phyloP scores from a whole-genome alignment of 2,113 vertebrate species.

The Myotis davidii region DNA sequence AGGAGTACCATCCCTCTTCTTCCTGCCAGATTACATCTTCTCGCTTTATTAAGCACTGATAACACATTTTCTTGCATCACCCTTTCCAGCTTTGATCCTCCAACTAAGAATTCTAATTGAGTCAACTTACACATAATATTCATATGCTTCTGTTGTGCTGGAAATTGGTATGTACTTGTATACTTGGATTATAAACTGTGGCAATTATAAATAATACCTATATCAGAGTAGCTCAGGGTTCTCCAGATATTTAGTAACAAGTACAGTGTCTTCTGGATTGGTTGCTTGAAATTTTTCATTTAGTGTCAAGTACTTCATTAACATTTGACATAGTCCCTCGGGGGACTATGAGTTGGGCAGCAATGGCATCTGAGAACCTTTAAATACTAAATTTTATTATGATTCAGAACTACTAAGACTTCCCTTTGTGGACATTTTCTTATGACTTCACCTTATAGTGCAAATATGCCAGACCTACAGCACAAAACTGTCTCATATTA shows the following conservation, averaged over 20 bases:
- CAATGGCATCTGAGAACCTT: not conserved
- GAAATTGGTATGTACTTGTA: not conserved
- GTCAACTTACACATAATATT: not conserved
- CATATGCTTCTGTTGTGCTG: not conserved
- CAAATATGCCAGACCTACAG: not conserved
- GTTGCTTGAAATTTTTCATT: constrained; percentile 11
- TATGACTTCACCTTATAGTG: constrained; percentile 52
- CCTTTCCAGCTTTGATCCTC: constrained; percentile 13
- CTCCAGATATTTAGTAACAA: not conserved
- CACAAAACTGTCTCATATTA: not conserved
- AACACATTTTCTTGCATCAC: not conserved
- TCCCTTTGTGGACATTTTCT: constrained; percentile 35
- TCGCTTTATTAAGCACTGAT: not conserved
- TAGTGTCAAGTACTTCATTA: not conserved
- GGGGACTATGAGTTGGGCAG: not conserved
- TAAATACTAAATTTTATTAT: constrained; percentile 7
- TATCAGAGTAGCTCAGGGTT: not conserved
- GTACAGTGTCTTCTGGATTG: not conserved
- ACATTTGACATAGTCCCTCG: not conserved
- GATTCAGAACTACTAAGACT: not conserved
- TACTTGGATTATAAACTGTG: not conserved
- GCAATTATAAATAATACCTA: not conserved
- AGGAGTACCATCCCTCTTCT: not conserved
- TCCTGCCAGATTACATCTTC: not conserved
- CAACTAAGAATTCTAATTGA: not conserved